Conservation (phyloP, 2,888 invertebrate species). For the Chymomyza fuscimana region DNA sequence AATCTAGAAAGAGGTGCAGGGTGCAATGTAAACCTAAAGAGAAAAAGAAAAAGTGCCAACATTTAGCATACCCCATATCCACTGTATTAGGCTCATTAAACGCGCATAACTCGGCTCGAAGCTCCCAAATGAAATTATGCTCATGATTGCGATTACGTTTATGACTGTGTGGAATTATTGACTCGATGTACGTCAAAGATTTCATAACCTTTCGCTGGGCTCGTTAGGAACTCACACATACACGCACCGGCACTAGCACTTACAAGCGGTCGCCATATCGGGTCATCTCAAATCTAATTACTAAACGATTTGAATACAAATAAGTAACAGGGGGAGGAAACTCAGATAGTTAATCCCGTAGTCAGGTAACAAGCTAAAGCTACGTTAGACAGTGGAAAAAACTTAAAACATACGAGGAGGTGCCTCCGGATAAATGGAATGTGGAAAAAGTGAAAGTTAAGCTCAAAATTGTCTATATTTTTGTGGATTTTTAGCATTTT, state of each 20-base stretch:
- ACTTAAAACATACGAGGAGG: no score
- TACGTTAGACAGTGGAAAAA: not conserved
- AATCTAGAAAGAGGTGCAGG: not conserved
- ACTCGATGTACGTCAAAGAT: not conserved
- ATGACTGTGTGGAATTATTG: slow-evolving; percentile 56
- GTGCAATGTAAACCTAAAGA: not conserved
- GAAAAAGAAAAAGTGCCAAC: no score
- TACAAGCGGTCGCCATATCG: not conserved
- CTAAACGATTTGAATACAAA: slow-evolving; percentile 5
- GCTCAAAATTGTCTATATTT: no score
- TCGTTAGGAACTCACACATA: slow-evolving; percentile 40
- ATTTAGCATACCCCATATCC: slow-evolving; percentile 24
- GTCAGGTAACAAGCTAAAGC: not conserved
- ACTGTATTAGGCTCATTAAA: slow-evolving; percentile 65
- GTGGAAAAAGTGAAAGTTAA: no score
- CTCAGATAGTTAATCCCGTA: no score
- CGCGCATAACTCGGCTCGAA: slow-evolving; percentile 40
- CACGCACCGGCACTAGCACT: not conserved
- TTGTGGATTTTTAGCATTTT: no score
- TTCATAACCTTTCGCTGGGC: slow-evolving; percentile 44
- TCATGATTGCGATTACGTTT: slow-evolving; percentile 68
- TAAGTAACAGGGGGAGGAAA: not conserved
- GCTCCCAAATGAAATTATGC: slow-evolving; percentile 66
- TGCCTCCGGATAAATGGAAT: no score
- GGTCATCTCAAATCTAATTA: slow-evolving; percentile 56